Evolutionary conservation across 2,113 vertebrate species (phyloP), one percentile per base, ranked within the genome.

Genomic region (Rhea pennata): DNA sequence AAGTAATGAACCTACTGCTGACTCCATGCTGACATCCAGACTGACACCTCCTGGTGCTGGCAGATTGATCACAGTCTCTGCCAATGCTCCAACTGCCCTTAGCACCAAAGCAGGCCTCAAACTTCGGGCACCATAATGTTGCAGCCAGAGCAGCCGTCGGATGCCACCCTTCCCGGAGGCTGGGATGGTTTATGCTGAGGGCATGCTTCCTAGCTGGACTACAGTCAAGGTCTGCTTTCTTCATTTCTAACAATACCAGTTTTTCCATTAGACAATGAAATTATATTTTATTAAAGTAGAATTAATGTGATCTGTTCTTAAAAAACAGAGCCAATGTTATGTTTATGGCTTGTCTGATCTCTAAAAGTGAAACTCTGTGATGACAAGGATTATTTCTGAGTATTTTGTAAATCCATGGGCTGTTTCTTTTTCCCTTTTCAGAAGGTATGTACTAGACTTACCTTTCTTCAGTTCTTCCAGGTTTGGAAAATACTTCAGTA

Each of bases 41-140:
- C 13, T 29, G 69, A 69, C 24, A 11, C 29, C 23, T 40, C 27
- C 66, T 84, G 53, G 15, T 36, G 11, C 31, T 44, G 14, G 26
- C 23, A 26, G 39, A 10, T 40, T 53, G 66, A 23, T 73, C 78
- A 39, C 31, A 53, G 33, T 24, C 16, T 36, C 26, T 42, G 13
- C 27, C 0, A 1, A 11, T 7, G 19, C 62, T 51, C 53, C 1
- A 8, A 23, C 62, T 4, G 5, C 5, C 3, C 71, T 10, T 36
- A 26, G 40, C 36, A 50, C 29, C 13, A 8, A 23, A 59, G 51
- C 48, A 33, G 10, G 22, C 62, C 17, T 64, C 15, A 14, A 6
- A 5, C 0, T 0, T 9, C 7, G 19, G 22, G 19, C 58, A 33
- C 31, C 0, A 0, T 7, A 16, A 22, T 0, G 1, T 48, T 33